Base-by-base conservation (phyloP, 2,888 invertebrate genomes). In the Alcis repandata region DNA sequence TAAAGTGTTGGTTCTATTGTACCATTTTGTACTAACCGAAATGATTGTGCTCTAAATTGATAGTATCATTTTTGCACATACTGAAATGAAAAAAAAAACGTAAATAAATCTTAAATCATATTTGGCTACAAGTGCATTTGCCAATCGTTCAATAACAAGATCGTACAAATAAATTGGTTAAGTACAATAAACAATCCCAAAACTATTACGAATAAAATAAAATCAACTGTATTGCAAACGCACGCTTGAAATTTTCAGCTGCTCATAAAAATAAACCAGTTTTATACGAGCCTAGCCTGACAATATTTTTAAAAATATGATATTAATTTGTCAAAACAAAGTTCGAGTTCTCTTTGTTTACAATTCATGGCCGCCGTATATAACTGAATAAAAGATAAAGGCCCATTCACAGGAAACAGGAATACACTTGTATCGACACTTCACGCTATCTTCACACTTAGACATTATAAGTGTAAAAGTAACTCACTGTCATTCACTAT, bases 261-360 rank as follows among this genome's bases (percentile, higher is more conserved):
- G 48, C 15, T 19, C 33, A 19, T 51, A 33, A 33, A 49, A 51
- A 51, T 33, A 51, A 33, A 51, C 49, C 17, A 51, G 19, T 17
- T 27, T 17, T 48, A 4, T n/a, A 0, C 27, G 46, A 13, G 20
- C 9, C 46, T 27, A 27, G 13, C 22, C 46, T 9, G 11, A 20
- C 3, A 41, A n/a, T 15, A 20, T 45, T 11, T 45, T 20, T 20
- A n/a, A 48, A n/a, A 48, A 48, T 27, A 0, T 27, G 9, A 9
- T 48, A 27, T 48, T 27, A 48, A 48, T 48, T 27, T 27, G 46
- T 27, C n/a, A 27, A 48, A 27, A 48, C 27, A 27, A 48, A n/a
- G 22, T 22, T n/a, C 15, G 22, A 13, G 20, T 22, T 22, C n/a
- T 27, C 1, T 48, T 48, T 48, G 27, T 27, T 22, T n/a, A 27